phyloP scores from a whole-genome alignment of 2,113 vertebrate species.

The Macheiramphus alcinus region DNA sequence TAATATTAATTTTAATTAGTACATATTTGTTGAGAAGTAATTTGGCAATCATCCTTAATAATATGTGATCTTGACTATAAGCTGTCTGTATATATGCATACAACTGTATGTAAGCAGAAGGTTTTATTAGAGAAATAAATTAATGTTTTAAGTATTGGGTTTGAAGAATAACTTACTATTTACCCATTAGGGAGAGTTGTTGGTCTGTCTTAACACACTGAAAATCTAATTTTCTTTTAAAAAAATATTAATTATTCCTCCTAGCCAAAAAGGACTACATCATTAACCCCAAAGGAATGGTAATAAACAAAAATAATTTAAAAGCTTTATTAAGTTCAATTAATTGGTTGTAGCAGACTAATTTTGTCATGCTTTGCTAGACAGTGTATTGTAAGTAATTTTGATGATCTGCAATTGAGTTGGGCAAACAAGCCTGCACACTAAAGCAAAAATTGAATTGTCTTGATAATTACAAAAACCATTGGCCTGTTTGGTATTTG shows the following conservation, averaged over 20 bases:
- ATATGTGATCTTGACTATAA: background rate
- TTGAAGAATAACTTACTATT: conserved; percentile 53
- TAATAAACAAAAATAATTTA: conserved; percentile 73
- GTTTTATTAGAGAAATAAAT: conserved; percentile 32
- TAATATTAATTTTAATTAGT: conserved; percentile 34
- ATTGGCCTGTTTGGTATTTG: conserved; percentile 66
- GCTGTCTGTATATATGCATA: background rate
- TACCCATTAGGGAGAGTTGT: conserved; percentile 34
- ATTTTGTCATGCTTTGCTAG: conserved; percentile 73
- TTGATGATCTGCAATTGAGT: conserved; percentile 67
- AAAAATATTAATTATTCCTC: conserved; percentile 59
- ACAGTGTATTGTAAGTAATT: conserved; percentile 73
- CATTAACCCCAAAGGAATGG: conserved; percentile 60
- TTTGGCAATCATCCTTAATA: background rate
- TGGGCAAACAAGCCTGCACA: conserved; percentile 61
- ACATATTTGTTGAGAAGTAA: conserved; percentile 14
- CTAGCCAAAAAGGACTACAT: conserved; percentile 35
- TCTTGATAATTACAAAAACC: conserved; percentile 73
- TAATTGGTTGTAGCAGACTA: conserved; percentile 68
- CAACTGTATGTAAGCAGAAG: background rate
- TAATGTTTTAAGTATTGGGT: conserved; percentile 12
- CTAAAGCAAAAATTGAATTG: conserved; percentile 71
- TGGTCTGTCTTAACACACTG: conserved; percentile 32
- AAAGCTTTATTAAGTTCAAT: conserved; percentile 72
- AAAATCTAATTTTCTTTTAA: conserved; percentile 57